Base-by-base conservation (phyloP, 2,113 vertebrate genomes). In the Pedetes capensis region DNA sequence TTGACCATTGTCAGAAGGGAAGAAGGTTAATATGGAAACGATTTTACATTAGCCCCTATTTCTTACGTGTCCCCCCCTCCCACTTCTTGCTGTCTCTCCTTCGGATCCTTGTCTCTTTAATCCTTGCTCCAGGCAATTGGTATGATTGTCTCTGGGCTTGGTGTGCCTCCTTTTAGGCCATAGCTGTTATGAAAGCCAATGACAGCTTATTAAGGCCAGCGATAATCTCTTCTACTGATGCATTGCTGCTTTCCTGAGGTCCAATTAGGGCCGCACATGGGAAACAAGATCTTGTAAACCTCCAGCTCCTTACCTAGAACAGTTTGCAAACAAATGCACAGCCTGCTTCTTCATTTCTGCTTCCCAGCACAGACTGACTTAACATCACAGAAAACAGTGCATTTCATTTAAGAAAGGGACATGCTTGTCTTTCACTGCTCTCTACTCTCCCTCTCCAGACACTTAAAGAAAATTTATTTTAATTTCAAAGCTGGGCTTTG, bases 1-100 rank as follows among this genome's bases (percentile, higher is more conserved):
- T 99, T 99, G 99, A 99, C 99, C 99, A 99, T 98, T 98, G 99
- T 99, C 98, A 98, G 98, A 98, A 98, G 98, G 97, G 98, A 99
- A 98, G 98, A 98, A 99, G 99, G 99, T 99, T 99, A 99, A 99
- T 99, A 99, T 99, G 99, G 99, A 99, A 99, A 99, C 98, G 98
- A 99, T 99, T 99, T 99, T 98, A 98, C 98, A 99, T 99, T 99
- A 99, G 98, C 97, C 99, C 98, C 98, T 98, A 98, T 98, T 98
- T 98, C 98, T 98, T 98, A 96, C 97, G 97, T 66, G 95, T 96
- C 39, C 72, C 83, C 66, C 64, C 37, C 20, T 44, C 75, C 76
- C 79, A 5, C 55, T 92, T 91, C 88, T 91, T 92, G 93, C 90
- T 81, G 68, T 49, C 84, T 96, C 97, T 98, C 93, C 96, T 97